Conservation (phyloP, 1,140 invertebrate genomes). For the Paraescarpia echinospica region DNA sequence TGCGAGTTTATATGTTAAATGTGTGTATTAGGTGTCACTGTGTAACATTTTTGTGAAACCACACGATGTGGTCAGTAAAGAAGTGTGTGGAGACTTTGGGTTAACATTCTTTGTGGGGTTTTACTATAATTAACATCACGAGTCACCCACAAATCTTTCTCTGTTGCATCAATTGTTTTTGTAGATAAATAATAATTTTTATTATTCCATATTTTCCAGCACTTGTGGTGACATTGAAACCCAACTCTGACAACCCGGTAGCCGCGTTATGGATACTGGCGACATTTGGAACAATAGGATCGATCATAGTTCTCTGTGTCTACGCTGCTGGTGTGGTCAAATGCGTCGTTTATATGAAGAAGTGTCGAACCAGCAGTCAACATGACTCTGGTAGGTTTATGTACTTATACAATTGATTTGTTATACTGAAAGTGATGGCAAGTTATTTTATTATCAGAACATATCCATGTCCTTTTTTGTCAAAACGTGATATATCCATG, state of each 20-base stretch:
- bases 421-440: too few species aligned
- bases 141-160: neutral
- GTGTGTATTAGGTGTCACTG: too few species aligned
- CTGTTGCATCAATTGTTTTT: neutral
- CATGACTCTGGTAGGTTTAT: neutral
- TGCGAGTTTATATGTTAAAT: too few species aligned
- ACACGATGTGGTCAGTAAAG: too few species aligned
- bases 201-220: neutral
- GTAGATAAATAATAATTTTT: neutral
- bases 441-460: too few species aligned
- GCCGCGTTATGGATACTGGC: neutral
- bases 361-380: neutral
- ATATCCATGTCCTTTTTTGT: too few species aligned
- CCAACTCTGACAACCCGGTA: neutral
- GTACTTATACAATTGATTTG: too few species aligned
- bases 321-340: neutral
- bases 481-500: too few species aligned
- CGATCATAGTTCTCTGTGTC: neutral
- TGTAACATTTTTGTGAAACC: too few species aligned
- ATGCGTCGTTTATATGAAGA: neutral
- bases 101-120: neutral
- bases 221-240: neutral
- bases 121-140: neutral
- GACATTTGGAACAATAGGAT: neutral
- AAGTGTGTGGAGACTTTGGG: too few species aligned